Conservation (phyloP, 2,797 vertebrate species). For the Lacerta bilineata region DNA sequence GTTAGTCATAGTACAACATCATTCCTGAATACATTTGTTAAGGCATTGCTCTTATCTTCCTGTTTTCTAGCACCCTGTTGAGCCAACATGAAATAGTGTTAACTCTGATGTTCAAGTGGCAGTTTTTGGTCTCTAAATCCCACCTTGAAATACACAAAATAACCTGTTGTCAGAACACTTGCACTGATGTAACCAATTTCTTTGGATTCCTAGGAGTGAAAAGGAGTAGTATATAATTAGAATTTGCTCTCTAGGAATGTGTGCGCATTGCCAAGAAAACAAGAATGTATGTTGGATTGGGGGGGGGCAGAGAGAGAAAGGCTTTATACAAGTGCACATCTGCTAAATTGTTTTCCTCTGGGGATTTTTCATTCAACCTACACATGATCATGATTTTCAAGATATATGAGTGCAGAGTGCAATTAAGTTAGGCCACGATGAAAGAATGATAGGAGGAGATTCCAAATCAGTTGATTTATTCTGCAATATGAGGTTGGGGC, state of each 20-base stretch:
- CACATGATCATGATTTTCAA: neutral
- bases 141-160: neutral
- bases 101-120: no score
- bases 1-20: no score
- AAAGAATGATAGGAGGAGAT: neutral
- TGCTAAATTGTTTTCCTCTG: constrained; percentile 9
- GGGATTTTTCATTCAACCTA: neutral
- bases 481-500: constrained; percentile 18
- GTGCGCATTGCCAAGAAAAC: neutral
- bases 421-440: neutral
- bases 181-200: neutral
- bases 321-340: constrained; percentile 6
- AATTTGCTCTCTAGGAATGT: neutral
- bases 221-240: constrained; percentile 19
- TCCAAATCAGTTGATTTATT: constrained; percentile 6
- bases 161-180: neutral
- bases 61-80: no score
- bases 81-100: no score
- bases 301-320: neutral
- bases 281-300: neutral
- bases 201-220: neutral
- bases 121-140: no score
- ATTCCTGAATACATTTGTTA: no score
- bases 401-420: constrained; percentile 7
- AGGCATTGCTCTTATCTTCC: no score